phyloP scores from a whole-genome alignment of 2,113 vertebrate species.

The Odocoileus hemionus region DNA sequence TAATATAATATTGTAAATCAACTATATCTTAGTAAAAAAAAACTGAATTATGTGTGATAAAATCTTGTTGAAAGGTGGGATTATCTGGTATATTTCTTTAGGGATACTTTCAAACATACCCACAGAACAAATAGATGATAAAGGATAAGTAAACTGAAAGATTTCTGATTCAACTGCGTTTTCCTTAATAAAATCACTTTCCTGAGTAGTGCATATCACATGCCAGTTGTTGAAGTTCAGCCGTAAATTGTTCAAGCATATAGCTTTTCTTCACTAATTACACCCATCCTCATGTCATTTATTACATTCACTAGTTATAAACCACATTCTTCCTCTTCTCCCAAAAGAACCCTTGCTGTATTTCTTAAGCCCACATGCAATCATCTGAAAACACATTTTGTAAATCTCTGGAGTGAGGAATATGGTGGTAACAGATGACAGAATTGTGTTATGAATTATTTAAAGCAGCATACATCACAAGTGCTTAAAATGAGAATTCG shows the following conservation, averaged over 20 bases:
- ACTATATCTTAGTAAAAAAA: neutral
- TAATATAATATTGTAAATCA: neutral
- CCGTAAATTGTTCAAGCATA: neutral
- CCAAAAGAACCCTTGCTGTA: neutral
- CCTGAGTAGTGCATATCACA: neutral
- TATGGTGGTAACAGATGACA: neutral
- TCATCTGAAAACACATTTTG: conserved; percentile 33
- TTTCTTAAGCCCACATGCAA: conserved; percentile 16
- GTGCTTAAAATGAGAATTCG: neutral
- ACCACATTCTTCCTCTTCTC: neutral
- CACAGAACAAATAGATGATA: neutral
- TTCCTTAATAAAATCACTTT: neutral
- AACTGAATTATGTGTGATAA: neutral
- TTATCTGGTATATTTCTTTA: neutral
- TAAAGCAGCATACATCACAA: neutral
- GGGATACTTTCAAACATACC: neutral
- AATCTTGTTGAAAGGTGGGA: neutral
- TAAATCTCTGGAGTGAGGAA: neutral
- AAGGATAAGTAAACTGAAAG: neutral
- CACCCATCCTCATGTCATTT: neutral
- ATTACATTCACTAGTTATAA: neutral
- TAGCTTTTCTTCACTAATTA: neutral
- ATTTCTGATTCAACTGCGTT: neutral
- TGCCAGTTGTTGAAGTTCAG: neutral
- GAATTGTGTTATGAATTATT: conserved; percentile 6